These are phyloP conservation scores for Xylota segnis DNA, from an alignment of 2,888 invertebrate species.

Conservation along the genomic window DNA sequence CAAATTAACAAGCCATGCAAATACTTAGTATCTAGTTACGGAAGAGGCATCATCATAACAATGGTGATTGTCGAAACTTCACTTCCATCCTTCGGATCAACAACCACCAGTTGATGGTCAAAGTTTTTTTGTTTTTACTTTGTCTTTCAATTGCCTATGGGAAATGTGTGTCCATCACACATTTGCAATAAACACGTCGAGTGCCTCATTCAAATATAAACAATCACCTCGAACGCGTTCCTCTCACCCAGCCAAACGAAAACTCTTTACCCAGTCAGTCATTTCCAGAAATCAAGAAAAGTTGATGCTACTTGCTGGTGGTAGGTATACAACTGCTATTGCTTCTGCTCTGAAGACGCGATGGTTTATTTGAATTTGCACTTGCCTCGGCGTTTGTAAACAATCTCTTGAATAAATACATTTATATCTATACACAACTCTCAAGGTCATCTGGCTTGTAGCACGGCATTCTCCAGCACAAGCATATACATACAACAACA, in stretches of 20 bases:
- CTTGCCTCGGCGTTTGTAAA: conserved; percentile 65
- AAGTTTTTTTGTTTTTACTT: conserved; percentile 1
- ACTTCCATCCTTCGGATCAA: conserved; percentile 5
- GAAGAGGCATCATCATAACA: not conserved
- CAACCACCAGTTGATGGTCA: conserved; percentile 39
- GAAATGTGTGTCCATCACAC: conserved; percentile 33
- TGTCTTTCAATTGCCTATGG: conserved; percentile 41
- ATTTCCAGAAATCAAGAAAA: conserved; percentile 32
- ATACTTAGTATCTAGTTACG: not conserved
- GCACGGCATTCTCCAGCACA: conserved; percentile 29
- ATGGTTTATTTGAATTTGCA: conserved; percentile 71
- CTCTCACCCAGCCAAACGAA: conserved; percentile 5
- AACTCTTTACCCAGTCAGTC: not conserved
- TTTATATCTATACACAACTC: conserved; percentile 19
- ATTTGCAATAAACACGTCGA: conserved; percentile 45
- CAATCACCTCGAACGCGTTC: conserved; percentile 58
- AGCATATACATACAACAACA: conserved; percentile 4
- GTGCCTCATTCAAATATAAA: conserved; percentile 45
- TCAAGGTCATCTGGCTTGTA: conserved; percentile 73
- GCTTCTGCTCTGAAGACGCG: not conserved
- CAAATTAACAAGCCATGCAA: not conserved
- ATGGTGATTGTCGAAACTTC: not conserved
- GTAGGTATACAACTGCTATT: too few species aligned
- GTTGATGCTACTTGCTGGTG: conserved; percentile 14
- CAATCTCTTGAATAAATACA: conserved; percentile 62